Evolutionary conservation across 53 echinoderm and acorn worm genomes (phyloP), one percentile per base, ranked within the genome.

Genomic region (Holothuria scabra): DNA sequence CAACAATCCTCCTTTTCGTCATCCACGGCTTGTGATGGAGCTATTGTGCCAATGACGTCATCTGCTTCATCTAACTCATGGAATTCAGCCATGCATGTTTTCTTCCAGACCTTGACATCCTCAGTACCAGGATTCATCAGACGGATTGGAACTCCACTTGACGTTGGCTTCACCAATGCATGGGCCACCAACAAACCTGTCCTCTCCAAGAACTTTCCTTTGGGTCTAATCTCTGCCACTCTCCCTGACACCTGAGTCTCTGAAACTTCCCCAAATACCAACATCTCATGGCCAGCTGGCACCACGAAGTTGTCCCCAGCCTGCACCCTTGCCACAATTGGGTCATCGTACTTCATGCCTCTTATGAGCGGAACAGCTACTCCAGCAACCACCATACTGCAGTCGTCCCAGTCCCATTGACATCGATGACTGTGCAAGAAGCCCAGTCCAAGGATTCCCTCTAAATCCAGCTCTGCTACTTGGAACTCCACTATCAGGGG

Each of bases 301-400:
- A 68, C 35, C 18, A 48, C 18, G 28, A 66, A 34, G 67, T 69
- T 84, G 4, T 84, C 56, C 10, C 35, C 44, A 21, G 61, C 25
- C 21, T 74, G 74, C 16, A 85, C 85, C 21, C 85, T 38, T 24
- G 64, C 76, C 8, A 86, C 30, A 20, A 62, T 48, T 16, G 75
- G 60, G 21, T 76, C 86, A 13, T 62, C 75, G 30, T 65, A 37
- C 21, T 60, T 24, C 8, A 24, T 60, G 32, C 52, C 69, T 41
- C 28, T 70, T 12, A 70, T 58, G 33, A 84, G 23, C 32, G 85
- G 85, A 70, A 85, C 35, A 29, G 28, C 76, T 56, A 28, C 23
- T 0, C 49, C 13, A 21, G 70, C 60, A n/a, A n/a, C n/a, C n/a
- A n/a, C n/a, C n/a, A n/a, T n/a, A n/a, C n/a, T n/a, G n/a, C n/a